These are phyloP conservation scores for Etia nguti DNA, from an alignment of 2,113 vertebrate genomes.

Conservation along the genomic window DNA sequence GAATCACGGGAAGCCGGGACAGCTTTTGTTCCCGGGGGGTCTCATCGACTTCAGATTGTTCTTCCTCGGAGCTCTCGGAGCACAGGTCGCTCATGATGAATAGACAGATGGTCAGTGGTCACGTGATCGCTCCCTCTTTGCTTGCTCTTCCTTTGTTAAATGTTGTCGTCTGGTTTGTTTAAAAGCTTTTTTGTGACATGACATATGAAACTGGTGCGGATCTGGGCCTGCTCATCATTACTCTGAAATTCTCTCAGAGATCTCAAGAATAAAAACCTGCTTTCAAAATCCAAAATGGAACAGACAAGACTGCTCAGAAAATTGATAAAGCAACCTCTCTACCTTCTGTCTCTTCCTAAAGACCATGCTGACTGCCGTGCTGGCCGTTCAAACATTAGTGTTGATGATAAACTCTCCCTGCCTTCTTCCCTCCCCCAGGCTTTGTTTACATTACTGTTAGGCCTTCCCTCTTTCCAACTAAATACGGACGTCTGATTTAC, in stretches of 20 bases:
- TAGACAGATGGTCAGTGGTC: neutral
- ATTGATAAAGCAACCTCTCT: neutral
- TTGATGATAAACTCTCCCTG: constrained; percentile 40
- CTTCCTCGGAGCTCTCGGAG: constrained; percentile 55
- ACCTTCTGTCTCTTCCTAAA: neutral
- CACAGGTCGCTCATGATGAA: constrained; percentile 49
- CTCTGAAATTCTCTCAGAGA: neutral
- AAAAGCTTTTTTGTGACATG: neutral
- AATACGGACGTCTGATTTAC: constrained; percentile 76
- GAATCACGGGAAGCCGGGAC: constrained; percentile 27
- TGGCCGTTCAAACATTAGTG: constrained; percentile 26
- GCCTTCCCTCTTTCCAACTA: constrained; percentile 72
- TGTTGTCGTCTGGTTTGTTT: neutral
- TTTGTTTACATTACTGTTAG: constrained; percentile 75
- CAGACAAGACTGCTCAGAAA: neutral
- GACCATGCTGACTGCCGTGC: neutral
- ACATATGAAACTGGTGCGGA: neutral
- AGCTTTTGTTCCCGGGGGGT: neutral
- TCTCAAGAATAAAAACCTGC: neutral
- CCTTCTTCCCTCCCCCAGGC: constrained; percentile 53
- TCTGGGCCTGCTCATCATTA: neutral
- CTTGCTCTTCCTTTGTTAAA: neutral
- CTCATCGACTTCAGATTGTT: constrained; percentile 31
- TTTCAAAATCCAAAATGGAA: neutral
- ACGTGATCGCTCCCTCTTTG: neutral